phyloP scores from a whole-genome alignment of 2,888 invertebrate species.

The Cheilosia pagana region DNA sequence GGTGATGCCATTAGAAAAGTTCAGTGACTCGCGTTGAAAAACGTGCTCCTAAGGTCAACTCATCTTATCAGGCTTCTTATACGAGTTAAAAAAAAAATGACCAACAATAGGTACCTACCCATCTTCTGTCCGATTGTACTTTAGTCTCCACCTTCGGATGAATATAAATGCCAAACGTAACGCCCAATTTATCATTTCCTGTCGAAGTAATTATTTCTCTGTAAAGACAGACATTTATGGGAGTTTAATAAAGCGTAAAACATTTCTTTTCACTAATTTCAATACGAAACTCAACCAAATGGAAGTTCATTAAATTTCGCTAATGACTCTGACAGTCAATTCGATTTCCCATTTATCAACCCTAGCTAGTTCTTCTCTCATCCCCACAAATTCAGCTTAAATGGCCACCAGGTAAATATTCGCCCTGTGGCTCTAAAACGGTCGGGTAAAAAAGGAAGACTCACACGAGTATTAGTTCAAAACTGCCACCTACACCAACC shows the following conservation, averaged over 20 bases:
- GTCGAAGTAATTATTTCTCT: not conserved
- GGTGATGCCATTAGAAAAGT: no score
- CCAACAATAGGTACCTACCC: no score
- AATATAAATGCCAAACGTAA: no score
- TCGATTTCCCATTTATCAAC: not conserved
- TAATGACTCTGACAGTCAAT: not conserved
- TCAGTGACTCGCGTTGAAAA: no score
- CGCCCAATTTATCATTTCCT: not conserved
- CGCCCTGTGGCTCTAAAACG: not conserved
- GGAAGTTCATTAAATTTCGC: not conserved
- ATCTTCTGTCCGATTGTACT: no score
- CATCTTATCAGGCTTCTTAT: no score
- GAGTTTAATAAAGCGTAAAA: not conserved
- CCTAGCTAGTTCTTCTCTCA: not conserved
- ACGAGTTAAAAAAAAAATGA: no score
- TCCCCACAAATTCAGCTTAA: not conserved
- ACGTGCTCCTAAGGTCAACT: no score
- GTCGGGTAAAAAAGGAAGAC: not conserved
- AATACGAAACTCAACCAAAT: not conserved
- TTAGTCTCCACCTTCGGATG: no score
- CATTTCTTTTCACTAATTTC: not conserved
- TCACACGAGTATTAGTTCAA: not conserved
- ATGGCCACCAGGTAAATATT: conserved; percentile 31
- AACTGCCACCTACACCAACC: not conserved
- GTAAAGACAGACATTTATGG: not conserved